Evolutionary conservation across 2,113 vertebrate species (phyloP).

Genomic region (Empidonax alnorum): DNA sequence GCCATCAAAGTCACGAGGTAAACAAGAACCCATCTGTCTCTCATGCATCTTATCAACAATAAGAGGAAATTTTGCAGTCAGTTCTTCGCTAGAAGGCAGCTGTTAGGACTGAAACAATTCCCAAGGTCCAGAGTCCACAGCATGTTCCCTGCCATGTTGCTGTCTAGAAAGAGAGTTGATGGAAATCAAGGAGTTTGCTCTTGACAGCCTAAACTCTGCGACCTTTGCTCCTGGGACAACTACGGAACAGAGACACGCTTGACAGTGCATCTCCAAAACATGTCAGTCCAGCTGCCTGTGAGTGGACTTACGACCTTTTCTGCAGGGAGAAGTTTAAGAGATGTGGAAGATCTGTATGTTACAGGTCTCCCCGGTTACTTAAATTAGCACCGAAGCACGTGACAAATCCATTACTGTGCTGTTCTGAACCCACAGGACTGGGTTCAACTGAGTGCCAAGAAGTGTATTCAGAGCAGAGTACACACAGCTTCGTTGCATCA

Average conservation of each 20-base stretch:
- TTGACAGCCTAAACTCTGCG: background rate
- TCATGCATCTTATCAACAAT: background rate
- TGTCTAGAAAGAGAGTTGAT: background rate
- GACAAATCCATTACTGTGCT: background rate
- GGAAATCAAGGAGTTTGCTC: background rate
- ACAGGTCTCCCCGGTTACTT: background rate
- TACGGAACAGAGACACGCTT: background rate
- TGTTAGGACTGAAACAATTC: background rate
- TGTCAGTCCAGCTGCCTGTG: background rate
- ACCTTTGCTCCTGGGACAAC: background rate
- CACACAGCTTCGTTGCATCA: background rate
- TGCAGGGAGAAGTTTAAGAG: background rate
- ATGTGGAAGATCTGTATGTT: background rate
- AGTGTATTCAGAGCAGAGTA: background rate
- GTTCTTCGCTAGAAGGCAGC: background rate
- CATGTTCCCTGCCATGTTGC: background rate
- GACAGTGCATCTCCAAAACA: background rate
- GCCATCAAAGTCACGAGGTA: background rate
- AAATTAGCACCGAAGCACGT: background rate
- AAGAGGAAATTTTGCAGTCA: background rate
- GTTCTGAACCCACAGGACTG: background rate
- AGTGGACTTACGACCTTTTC: background rate
- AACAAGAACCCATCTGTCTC: background rate
- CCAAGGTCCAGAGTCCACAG: background rate
- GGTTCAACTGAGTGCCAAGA: background rate